phyloP scores from a whole-genome alignment of 2,888 invertebrate species.

The Cantharis flavilabris region DNA sequence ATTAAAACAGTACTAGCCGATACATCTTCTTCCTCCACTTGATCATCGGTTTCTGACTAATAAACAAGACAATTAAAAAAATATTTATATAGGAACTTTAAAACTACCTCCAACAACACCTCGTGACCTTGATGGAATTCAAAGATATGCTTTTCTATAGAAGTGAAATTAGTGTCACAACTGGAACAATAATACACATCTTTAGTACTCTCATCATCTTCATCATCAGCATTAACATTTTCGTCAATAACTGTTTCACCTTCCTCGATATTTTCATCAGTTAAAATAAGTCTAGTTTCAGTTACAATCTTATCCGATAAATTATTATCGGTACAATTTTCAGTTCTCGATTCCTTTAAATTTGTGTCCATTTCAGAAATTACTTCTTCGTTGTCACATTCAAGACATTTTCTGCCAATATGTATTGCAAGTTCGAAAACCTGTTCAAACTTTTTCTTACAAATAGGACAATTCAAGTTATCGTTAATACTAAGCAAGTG shows the following conservation, averaged over 20 bases:
- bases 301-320: slow-evolving; percentile 15
- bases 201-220: slow-evolving; percentile 25
- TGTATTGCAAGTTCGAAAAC: slow-evolving; percentile 63
- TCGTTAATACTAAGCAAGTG: slow-evolving; percentile 61
- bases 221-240: slow-evolving; percentile 2
- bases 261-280: not conserved
- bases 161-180: slow-evolving; percentile 67
- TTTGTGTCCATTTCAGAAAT: not conserved
- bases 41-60: not conserved
- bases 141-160: slow-evolving; percentile 68
- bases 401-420: slow-evolving; percentile 53
- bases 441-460: slow-evolving; percentile 60
- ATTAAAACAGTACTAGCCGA: not conserved
- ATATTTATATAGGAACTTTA: not conserved
- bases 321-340: not conserved
- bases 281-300: slow-evolving; percentile 11
- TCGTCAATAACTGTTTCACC: slow-evolving; percentile 58
- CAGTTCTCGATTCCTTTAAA: not conserved
- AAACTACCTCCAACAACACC: slow-evolving; percentile 63
- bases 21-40: not conserved
- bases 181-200: slow-evolving; percentile 66
- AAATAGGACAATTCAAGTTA: slow-evolving; percentile 66
- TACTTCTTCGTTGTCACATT: not conserved
- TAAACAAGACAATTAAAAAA: not conserved
- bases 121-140: slow-evolving; percentile 70